Evolutionary conservation across 37 sponge, comb jelly and placozoan genomes (phyloP).

Genomic region (Aplysina aerophoba): DNA sequence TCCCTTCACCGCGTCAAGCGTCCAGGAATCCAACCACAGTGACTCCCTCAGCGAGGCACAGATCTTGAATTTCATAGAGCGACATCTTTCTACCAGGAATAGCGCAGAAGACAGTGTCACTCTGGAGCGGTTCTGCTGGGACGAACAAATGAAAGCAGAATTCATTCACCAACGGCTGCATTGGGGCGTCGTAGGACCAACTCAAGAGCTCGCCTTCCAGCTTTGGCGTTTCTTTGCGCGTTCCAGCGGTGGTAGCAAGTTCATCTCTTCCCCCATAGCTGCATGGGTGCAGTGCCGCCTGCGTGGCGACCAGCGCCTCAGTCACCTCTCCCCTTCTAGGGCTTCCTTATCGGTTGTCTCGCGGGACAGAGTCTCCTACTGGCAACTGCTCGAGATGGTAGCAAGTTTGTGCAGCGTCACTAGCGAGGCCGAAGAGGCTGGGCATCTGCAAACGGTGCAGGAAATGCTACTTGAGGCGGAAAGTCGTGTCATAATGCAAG

Average conservation of each 20-base stretch:
- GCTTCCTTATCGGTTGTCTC: too few relatives aligned
- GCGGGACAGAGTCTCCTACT: neutral
- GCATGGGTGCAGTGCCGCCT: too few relatives aligned
- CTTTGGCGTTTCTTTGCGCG: neutral
- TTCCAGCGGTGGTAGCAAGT: neutral
- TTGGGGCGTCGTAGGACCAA: neutral
- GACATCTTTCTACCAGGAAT: too few relatives aligned
- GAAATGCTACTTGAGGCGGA: slow-evolving; percentile 1
- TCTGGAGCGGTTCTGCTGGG: slow-evolving; percentile 7
- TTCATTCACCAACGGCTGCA: neutral
- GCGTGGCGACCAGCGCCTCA: too few relatives aligned
- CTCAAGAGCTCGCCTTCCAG: neutral
- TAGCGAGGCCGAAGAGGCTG: neutral
- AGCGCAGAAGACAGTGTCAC: neutral
- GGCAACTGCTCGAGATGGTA: neutral
- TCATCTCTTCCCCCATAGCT: too few relatives aligned
- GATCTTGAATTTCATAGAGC: too few relatives aligned
- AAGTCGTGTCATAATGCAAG: slow-evolving; percentile 8
- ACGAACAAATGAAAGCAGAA: neutral
- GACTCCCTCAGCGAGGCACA: too few relatives aligned
- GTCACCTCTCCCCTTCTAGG: too few relatives aligned
- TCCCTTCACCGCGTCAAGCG: too few relatives aligned
- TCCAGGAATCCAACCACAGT: too few relatives aligned
- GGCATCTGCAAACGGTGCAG: slow-evolving; percentile 7
- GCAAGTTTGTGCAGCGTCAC: too few relatives aligned